phyloP scores from a whole-genome alignment of 2,888 invertebrate species.

The Apoda limacodes region DNA sequence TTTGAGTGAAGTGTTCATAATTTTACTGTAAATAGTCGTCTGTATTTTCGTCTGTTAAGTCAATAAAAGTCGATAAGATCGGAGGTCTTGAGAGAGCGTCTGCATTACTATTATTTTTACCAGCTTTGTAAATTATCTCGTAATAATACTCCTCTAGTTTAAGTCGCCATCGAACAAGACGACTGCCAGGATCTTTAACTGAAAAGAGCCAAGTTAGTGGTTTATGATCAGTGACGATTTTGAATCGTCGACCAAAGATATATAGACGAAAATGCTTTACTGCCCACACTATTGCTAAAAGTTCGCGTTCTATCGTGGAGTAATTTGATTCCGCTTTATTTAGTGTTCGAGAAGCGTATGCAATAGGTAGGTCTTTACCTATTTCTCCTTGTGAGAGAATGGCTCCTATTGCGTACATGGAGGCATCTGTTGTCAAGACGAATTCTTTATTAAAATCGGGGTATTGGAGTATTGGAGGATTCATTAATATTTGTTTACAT shows the following conservation, averaged over 20 bases:
- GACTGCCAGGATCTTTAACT: conserved; percentile 22
- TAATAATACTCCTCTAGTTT: conserved; percentile 23
- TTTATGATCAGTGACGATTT: conserved; percentile 20
- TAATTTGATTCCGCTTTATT: conserved; percentile 23
- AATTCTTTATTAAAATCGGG: conserved; percentile 23
- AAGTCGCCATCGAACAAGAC: conserved; percentile 21
- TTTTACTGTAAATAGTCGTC: conserved; percentile 18
- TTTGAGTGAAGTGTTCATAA: conserved; percentile 12
- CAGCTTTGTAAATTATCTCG: conserved; percentile 25
- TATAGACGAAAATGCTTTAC: conserved; percentile 21
- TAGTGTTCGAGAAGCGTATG: conserved; percentile 17
- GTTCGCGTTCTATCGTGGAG: conserved; percentile 21
- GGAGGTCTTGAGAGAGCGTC: conserved; percentile 23
- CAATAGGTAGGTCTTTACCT: conserved; percentile 5
- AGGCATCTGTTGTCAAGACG: conserved; percentile 25
- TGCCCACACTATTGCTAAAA: conserved; percentile 20
- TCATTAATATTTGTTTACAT: conserved; percentile 21
- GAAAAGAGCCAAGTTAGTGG: conserved; percentile 21
- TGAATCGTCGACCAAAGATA: conserved; percentile 19
- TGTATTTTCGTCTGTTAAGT: conserved; percentile 9
- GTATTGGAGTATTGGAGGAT: conserved; percentile 20
- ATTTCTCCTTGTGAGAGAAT: conserved; percentile 9
- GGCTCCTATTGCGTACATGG: conserved; percentile 11
- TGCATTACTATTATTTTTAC: conserved; percentile 23
- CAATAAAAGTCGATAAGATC: conserved; percentile 13